Evolutionary conservation across 2,797 vertebrate species (phyloP).

Genomic region (Mus spretus): DNA sequence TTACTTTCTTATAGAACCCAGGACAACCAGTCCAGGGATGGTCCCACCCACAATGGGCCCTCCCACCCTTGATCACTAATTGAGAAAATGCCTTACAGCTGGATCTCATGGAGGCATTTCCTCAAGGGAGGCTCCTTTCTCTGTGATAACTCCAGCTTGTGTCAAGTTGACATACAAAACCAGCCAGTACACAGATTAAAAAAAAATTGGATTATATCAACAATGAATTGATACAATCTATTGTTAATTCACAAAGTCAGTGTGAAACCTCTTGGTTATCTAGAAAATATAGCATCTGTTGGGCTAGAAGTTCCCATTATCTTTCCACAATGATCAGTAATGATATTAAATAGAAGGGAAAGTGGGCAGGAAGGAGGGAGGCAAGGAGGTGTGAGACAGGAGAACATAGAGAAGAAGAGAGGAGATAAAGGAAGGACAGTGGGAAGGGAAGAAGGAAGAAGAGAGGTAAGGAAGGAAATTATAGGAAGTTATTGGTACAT

Average conservation of each 20-base stretch:
- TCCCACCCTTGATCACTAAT: no score
- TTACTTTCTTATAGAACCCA: no score
- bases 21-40: no score
- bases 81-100: no score
- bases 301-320: background rate
- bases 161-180: no score
- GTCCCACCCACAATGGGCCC: no score
- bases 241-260: background rate
- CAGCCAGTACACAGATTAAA: background rate
- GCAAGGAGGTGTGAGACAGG: background rate
- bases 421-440: background rate
- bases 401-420: no score
- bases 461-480: background rate
- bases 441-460: accelerated
- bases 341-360: background rate
- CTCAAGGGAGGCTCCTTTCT: no score
- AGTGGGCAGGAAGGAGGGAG: background rate
- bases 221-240: background rate
- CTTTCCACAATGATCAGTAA: background rate
- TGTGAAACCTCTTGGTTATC: background rate
- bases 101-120: no score
- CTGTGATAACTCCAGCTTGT: no score
- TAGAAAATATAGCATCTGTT: background rate
- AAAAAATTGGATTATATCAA: background rate
- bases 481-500: background rate